Evolutionary conservation across 1,140 invertebrate genomes (phyloP), one percentile per base, ranked within the genome.

Genomic region (Acromyrmex heyeri): DNA sequence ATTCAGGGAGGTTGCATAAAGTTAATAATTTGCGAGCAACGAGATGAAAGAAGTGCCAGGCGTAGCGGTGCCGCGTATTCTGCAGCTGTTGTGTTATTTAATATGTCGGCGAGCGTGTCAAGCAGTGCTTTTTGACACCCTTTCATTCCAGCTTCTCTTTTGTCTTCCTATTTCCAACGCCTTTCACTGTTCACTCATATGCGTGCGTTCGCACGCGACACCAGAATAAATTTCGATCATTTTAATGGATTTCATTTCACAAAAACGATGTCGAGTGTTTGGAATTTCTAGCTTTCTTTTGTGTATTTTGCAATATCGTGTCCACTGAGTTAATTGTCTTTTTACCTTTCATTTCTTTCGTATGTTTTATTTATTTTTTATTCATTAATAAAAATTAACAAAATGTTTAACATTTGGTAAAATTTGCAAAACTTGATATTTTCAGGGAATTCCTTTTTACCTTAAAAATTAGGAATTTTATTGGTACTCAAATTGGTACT

Each of bases 81-180:
- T 65, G 62, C 86, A 87, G 86, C 82, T 87, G 86, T 87, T 62
- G 72, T 27, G 72, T 87, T 76, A 86, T 78, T 87, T 77, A 67
- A 85, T 87, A 87, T 65, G 50, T 70, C 38, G 72, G 59, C 59
- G 57, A 75, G 48, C 69, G 62, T 65, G 61, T 76, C 81, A 61
- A 59, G 65, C n/a, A 48, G 16, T 59, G 27, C n/a, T 38, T 34
- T 55, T 86, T 69, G 34, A 38, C 44, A 48, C 44, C 48, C 38
- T 59, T 38, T 59, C 27, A 21, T 3, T 61, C 27, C 50, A 2
- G 57, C 1, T n/a, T 53, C 55, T 65, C 55, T 7, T 69, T 72
- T 78, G 16, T 27, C 65, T 57, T 78, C 21, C 48, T 67, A n/a
- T 38, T 55, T n/a, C 53, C 21, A 44, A 55, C 24, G 21, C 34